Base-by-base conservation (phyloP, 2,888 invertebrate genomes). In the Philereme vetulata region DNA sequence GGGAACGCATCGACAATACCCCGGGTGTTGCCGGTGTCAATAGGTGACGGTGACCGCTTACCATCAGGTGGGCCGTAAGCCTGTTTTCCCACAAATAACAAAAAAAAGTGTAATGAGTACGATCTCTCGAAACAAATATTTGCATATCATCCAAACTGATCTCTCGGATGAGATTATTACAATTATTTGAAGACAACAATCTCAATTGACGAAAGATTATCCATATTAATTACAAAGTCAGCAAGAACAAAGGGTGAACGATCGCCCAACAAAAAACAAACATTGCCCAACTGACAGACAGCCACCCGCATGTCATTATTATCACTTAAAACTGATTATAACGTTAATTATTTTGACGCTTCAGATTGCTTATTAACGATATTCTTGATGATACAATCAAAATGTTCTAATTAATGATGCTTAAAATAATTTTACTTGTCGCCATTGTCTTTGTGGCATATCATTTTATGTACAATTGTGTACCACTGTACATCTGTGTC, bases 251-350 rank as follows among this genome's bases (percentile, higher is more conserved):
- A 78, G 85, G 87, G 86, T 86, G 81, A 84, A 82, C 51, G 84
- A 65, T 77, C 84, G 75, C 73, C 73, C 80, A 56, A 76, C 78
- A 84, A 86, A 84, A 81, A 83, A 67, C 75, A 80, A 80, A 80
- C 85, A 87, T 76, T 77, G 51, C 33, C 60, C 48, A 47, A 62
- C 52, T 90, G 53, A 61, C 53, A 53, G 61, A 56, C 53, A 44
- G 58, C 49, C 43, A 10, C 58, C 58, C 62, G 58, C 62, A 58
- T 67, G 88, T 84, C 88, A 87, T 90, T 89, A 88, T 82, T 84
- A 85, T 84, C 88, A 89, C 86, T 90, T 88, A 88, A 81, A 81
- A 84, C 82, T 83, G 85, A 88, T 88, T 87, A 88, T 76, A 75
- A 74, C 78, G 80, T 87, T 90, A 90, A 90, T 90, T 88, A 90